Conservation (phyloP, 2,113 vertebrate species). For the Leucoraja erinaceus region DNA sequence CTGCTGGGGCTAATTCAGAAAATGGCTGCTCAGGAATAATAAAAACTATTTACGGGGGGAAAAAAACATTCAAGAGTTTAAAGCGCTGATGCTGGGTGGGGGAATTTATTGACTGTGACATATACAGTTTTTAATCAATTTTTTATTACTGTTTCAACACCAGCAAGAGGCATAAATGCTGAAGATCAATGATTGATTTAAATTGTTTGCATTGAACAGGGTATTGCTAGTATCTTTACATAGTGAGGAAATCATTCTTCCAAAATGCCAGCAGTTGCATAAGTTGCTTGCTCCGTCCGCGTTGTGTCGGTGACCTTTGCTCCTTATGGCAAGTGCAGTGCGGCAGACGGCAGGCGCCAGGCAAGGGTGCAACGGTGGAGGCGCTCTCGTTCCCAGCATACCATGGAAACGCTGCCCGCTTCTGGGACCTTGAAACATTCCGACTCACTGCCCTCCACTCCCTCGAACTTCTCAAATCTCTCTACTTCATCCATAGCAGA, state of each 20-base stretch:
- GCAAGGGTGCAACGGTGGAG: not conserved
- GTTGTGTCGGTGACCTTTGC: not conserved
- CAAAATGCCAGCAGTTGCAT: too few relatives aligned
- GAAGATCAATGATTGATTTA: conserved; percentile 7
- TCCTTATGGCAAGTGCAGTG: not conserved
- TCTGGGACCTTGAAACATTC: not conserved
- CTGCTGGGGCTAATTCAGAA: not conserved
- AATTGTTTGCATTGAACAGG: not conserved
- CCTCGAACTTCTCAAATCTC: not conserved
- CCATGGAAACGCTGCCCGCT: not conserved
- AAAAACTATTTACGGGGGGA: not conserved
- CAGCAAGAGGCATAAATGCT: not conserved
- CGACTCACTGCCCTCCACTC: not conserved
- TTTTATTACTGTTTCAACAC: not conserved
- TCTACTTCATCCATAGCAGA: not conserved
- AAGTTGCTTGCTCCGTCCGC: not conserved
- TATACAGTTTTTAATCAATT: not conserved
- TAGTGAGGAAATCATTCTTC: not conserved
- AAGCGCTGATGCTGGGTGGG: not conserved
- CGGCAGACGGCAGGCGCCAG: not conserved
- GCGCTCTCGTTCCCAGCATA: not conserved
- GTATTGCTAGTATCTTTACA: not conserved
- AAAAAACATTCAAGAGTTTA: not conserved
- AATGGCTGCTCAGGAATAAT: not conserved
- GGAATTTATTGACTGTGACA: not conserved